Conservation (phyloP, 2,113 vertebrate genomes). For the Elephantulus edwardii region DNA sequence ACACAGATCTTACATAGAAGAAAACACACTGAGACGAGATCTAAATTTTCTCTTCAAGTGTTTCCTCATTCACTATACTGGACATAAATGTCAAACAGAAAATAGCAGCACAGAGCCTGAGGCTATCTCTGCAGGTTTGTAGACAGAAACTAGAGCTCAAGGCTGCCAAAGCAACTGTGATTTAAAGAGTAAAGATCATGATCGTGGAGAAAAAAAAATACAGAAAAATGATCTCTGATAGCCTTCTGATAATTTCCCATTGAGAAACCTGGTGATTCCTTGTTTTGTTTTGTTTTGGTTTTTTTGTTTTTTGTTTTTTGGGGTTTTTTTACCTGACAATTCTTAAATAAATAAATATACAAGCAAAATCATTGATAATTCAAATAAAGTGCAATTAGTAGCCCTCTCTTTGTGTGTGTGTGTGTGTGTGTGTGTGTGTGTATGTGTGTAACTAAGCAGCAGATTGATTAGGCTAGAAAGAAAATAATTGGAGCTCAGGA, state of each 20-base stretch:
- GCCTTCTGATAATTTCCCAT: neutral
- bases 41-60: neutral
- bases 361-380: neutral
- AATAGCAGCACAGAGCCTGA: neutral
- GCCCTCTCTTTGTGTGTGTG: too few species aligned
- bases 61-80: neutral
- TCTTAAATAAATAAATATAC: too few species aligned
- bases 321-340: too few species aligned
- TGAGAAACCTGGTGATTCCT: neutral
- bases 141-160: conserved; percentile 3
- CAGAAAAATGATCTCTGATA: neutral
- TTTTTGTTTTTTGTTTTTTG: too few species aligned
- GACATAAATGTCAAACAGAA: neutral
- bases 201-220: neutral
- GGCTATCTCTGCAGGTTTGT: neutral
- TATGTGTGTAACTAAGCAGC: too few species aligned
- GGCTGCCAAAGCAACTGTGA: neutral
- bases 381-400: neutral
- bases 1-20: neutral
- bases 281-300: too few species aligned
- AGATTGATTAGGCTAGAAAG: neutral
- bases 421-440: too few species aligned
- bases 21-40: neutral
- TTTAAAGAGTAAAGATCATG: neutral
- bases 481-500: neutral